phyloP scores from a whole-genome alignment of 2,888 invertebrate genomes.

The Cataglyphis livida region DNA sequence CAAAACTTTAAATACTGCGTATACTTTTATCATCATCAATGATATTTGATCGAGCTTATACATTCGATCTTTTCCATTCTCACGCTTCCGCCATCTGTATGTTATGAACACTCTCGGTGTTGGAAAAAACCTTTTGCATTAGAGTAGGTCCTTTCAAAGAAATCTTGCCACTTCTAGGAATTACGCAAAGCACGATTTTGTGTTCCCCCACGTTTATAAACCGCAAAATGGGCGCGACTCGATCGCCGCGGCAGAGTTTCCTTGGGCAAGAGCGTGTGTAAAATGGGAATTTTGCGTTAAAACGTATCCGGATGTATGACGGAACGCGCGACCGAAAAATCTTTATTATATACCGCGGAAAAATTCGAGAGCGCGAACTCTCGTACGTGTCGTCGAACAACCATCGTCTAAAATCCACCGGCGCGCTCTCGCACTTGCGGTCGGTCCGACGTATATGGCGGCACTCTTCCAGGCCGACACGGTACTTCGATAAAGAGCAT shows the following conservation, averaged over 20 bases:
- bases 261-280: background rate
- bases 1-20: background rate
- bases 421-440: slow-evolving; percentile 33
- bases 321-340: slow-evolving; percentile 8
- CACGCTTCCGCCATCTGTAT: slow-evolving; percentile 12
- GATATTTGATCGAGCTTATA: slow-evolving; percentile 18
- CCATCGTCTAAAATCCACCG: slow-evolving; percentile 39
- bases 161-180: slow-evolving; percentile 26
- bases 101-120: background rate
- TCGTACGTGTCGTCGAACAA: slow-evolving; percentile 39
- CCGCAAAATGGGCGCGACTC: slow-evolving; percentile 20
- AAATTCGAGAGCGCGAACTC: slow-evolving; percentile 36
- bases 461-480: slow-evolving; percentile 28
- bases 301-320: slow-evolving; percentile 18
- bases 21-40: background rate
- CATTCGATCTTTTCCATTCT: slow-evolving; percentile 30
- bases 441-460: slow-evolving; percentile 31
- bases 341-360: slow-evolving; percentile 24
- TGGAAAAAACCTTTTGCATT: slow-evolving; percentile 26
- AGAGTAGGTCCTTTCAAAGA: slow-evolving; percentile 16
- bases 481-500: slow-evolving; percentile 51
- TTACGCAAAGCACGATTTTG: slow-evolving; percentile 42
- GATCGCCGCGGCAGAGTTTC: background rate
- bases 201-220: slow-evolving; percentile 25
- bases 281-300: slow-evolving; percentile 33